Evolutionary conservation across 2,888 invertebrate species (phyloP).

Genomic region (Leptopilina myrica): DNA sequence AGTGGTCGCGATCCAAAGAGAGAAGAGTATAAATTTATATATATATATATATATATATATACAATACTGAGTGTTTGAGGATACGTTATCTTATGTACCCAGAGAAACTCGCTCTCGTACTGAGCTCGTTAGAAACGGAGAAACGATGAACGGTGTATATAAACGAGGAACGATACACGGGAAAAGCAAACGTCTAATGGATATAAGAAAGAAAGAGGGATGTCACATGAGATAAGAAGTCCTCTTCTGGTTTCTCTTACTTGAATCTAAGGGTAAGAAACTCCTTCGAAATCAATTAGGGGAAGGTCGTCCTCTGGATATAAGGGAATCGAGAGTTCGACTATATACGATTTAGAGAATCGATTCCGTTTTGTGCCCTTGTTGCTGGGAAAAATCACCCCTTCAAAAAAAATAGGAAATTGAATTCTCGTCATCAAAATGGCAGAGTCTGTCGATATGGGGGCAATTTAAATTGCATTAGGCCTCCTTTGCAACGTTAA

Average conservation of each 20-base stretch:
- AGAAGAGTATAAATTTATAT: not conserved
- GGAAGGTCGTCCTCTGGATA: slow-evolving; percentile 67
- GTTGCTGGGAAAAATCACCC: slow-evolving; percentile 43
- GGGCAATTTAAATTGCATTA: slow-evolving; percentile 38
- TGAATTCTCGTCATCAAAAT: slow-evolving; percentile 59
- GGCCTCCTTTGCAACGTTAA: not conserved
- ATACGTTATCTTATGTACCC: slow-evolving; percentile 52
- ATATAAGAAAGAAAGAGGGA: slow-evolving; percentile 62
- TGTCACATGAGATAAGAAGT: slow-evolving; percentile 67
- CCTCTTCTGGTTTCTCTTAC: slow-evolving; percentile 49
- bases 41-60: too few species aligned
- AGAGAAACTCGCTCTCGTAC: slow-evolving; percentile 55
- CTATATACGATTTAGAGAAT: slow-evolving; percentile 46
- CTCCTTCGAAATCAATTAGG: slow-evolving; percentile 71
- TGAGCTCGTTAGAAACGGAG: slow-evolving; percentile 58
- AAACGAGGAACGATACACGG: slow-evolving; percentile 52
- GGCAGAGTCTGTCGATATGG: slow-evolving; percentile 48
- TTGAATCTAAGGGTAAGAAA: slow-evolving; percentile 48
- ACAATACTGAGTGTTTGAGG: slow-evolving; percentile 33
- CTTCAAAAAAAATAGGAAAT: slow-evolving; percentile 55
- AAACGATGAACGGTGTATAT: slow-evolving; percentile 27
- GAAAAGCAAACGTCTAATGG: slow-evolving; percentile 59
- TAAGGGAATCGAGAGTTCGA: slow-evolving; percentile 56
- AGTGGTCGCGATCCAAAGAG: slow-evolving; percentile 56
- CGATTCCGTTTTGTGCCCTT: slow-evolving; percentile 53